Conservation (phyloP, 35 echinoderm and acorn worm genomes). For the Ptychodera flava region DNA sequence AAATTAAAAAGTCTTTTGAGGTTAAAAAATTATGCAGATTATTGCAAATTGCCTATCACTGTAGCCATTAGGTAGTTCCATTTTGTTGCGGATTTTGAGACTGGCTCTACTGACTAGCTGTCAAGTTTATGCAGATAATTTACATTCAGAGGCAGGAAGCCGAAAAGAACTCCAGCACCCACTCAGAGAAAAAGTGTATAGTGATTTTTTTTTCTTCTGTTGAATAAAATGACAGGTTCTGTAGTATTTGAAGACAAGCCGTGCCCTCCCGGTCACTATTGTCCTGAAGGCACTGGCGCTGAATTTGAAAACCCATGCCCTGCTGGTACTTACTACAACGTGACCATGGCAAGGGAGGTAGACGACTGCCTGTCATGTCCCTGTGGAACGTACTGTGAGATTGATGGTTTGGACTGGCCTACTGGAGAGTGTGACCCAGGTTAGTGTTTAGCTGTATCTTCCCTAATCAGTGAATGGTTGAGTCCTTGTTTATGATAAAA, state of each 20-base stretch:
- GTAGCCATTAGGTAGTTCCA: too few relatives aligned
- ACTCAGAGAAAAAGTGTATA: too few relatives aligned
- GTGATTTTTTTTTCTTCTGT: too few relatives aligned
- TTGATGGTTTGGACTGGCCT: conserved; percentile 60
- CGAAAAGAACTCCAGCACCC: too few relatives aligned
- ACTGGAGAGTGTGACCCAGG: conserved; percentile 73
- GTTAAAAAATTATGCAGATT: too few relatives aligned
- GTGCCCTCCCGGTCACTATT: conserved; percentile 87
- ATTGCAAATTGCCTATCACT: too few relatives aligned
- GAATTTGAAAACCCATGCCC: conserved; percentile 80
- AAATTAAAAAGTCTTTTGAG: too few relatives aligned
- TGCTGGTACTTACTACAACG: conserved; percentile 73
- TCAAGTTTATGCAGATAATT: too few relatives aligned
- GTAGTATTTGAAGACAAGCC: conserved; percentile 84
- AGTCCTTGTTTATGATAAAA: background rate
- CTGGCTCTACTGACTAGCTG: too few relatives aligned
- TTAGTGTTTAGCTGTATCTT: conserved; percentile 12
- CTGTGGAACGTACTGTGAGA: conserved; percentile 72
- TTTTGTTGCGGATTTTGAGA: too few relatives aligned
- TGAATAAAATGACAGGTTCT: too few relatives aligned
- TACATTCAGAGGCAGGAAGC: too few relatives aligned
- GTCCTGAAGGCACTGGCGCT: conserved; percentile 62
- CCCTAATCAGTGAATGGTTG: background rate
- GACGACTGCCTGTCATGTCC: conserved; percentile 74
- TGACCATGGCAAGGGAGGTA: conserved; percentile 49